A percentile compares a stretch with the other conserved stretches of the same genome.
phyloP scores from a whole-genome alignment of 2,888 invertebrate species.

The Coenonympha glycerion region DNA sequence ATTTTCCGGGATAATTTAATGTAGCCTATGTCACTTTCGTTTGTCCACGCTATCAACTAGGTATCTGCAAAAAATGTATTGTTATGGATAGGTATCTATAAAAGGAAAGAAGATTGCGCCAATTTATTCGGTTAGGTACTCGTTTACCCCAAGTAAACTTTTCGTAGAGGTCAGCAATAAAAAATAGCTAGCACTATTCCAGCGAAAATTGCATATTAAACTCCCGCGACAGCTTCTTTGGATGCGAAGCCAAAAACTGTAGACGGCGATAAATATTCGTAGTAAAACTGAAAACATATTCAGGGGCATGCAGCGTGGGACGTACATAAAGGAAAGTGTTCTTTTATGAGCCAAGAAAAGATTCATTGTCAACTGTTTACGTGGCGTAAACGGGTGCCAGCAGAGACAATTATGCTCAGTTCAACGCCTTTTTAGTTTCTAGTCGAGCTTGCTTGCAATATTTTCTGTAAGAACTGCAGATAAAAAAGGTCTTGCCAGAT shows the following conservation, averaged over 20 bases:
- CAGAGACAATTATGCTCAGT: not conserved
- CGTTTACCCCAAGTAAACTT: no score
- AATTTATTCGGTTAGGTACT: no score
- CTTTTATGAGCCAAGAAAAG: conserved; percentile 1
- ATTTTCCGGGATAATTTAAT: no score
- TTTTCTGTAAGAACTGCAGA: not conserved
- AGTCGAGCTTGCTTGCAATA: not conserved
- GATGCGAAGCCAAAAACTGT: not conserved
- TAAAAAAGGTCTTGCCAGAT: not conserved
- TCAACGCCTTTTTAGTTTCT: not conserved
- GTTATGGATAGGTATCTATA: no score
- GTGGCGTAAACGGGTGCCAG: not conserved
- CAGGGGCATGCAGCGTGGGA: not conserved
- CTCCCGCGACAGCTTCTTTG: not conserved
- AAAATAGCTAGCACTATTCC: no score
- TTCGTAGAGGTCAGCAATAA: no score
- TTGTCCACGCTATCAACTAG: no score
- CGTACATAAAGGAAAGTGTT: not conserved
- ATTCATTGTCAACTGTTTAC: conserved; percentile 1
- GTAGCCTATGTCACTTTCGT: no score
- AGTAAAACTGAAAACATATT: conserved; percentile 7
- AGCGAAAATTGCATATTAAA: not conserved
- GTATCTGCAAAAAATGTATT: no score
- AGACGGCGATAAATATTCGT: not conserved
- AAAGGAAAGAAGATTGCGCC: no score